A percentile compares a stretch with the other conserved stretches of the same genome.
Conservation (phyloP, 2,888 invertebrate genomes). For the Melipona beecheii region DNA sequence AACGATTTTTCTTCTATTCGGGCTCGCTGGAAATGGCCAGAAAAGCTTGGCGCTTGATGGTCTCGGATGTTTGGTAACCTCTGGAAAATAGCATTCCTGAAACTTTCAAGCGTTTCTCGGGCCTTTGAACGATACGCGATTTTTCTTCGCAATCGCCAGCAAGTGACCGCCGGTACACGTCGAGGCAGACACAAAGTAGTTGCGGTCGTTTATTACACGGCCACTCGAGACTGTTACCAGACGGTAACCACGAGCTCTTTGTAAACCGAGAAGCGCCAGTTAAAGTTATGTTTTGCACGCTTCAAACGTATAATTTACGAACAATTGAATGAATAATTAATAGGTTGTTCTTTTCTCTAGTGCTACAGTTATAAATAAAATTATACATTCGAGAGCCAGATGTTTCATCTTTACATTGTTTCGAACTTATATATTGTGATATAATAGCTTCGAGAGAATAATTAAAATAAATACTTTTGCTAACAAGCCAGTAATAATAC, state of each 20-base stretch:
- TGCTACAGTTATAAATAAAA: too few relatives aligned
- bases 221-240: slow-evolving; percentile 1
- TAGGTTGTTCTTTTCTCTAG: neutral
- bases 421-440: neutral
- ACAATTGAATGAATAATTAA: slow-evolving; percentile 1
- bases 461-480: too few relatives aligned
- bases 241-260: slow-evolving; percentile 1
- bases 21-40: neutral
- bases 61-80: neutral
- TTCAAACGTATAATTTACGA: neutral
- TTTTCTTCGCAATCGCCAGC: slow-evolving; percentile 6
- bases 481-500: too few relatives aligned
- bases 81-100: neutral
- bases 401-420: neutral
- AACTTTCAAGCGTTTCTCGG: neutral
- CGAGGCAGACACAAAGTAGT: slow-evolving; percentile 15
- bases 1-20: neutral
- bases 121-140: neutral
- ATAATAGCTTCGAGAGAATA: too few relatives aligned
- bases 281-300: neutral
- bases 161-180: slow-evolving; percentile 11
- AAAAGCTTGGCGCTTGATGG: neutral
- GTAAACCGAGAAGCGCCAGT: neutral
- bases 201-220: neutral
- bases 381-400: neutral